Evolutionary conservation across 2,888 invertebrate species (phyloP), one percentile per base, ranked within the genome.

Genomic region (Patella depressa): DNA sequence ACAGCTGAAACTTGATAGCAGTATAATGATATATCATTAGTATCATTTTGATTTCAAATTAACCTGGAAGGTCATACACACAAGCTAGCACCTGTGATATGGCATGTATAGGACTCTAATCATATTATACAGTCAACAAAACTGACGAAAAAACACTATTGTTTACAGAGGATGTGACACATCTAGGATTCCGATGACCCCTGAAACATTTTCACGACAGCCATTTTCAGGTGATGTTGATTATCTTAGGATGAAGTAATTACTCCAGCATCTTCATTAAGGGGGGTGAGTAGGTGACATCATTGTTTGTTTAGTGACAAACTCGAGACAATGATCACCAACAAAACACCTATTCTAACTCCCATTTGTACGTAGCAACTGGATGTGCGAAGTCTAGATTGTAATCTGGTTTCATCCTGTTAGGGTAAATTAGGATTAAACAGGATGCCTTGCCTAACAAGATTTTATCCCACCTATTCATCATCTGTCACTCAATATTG

Each of bases 281-380:
- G 65, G 65, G 19, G 65, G 65, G 19, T 24, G 19, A 19, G 19
- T 24, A 14, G 24, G 65, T 65, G 65, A 65, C 65, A 65, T 65
- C 65, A 65, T 65, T 65, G 65, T 65, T 65, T 65, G 65, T 65
- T 24, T 65, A 65, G 65, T 65, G 65, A 65, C 65, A 65, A 65
- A 65, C 65, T 15, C 19, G 24, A 65, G 65, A 65, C 65, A 65
- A 65, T 65, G 65, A 65, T 65, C 19, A 65, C 65, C 65, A 24
- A 65, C 65, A 65, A 65, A 65, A 65, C 65, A 65, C 19, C 24
- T 24, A 65, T 65, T 65, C 65, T 65, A 19, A 24, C 24, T 9
- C 65, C 65, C 19, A 65, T 65, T 65, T 65, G 65, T 65, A 24
- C 19, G 65, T 65, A 65, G 24, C 65, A 65, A 65, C 19, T 65